Base-by-base conservation (phyloP, 23 tunicate genomes). In the Halocynthia roretzi region DNA sequence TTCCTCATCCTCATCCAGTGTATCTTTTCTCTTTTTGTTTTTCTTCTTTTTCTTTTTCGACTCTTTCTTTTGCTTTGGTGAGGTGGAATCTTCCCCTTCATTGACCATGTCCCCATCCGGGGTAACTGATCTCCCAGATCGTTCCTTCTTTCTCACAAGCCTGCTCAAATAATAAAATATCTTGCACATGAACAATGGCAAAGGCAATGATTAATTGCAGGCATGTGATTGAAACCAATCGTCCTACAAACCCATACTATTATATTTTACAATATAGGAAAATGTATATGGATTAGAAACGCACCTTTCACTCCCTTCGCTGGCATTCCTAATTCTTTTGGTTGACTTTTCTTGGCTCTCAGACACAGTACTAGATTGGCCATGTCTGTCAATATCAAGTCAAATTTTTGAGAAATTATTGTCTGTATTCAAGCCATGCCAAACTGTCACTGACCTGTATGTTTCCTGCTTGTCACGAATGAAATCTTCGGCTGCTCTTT, bases 31-130 rank as follows among this genome's bases (percentile, higher is more conserved):
- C 71, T 57, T 72, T 71, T 72, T 71, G 69, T 50, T 62, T 71
- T 71, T 81, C 56, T 31, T 72, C 50, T 67, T 67, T 76, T 80
- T 67, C 83, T 80, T 80, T 69, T 68, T 80, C 31, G 62, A 8
- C 23, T 80, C 74, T 55, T 57, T 74, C 58, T 66, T 56, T 55
- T 63, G 56, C 75, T 80, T 80, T 21, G 52, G 23, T n/a, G 58
- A 10, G 44, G 18, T 65, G 48, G 56, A 55, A 19, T 54, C 74
- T n/a, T 70, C 58, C 22, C 44, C 56, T 52, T 68, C 76, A 51
- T 80, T 76, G 9, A 7, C 73, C 7, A 54, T 50, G 52, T 51
- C 53, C 44, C 5, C 50, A 50, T 58, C 49, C 52, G 21, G 18
- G 40, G 49, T 68, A 51, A 23, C 78, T 2, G 61, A 50, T 53